Conservation (phyloP, 1,140 invertebrate genomes). For the Euwallacea similis region DNA sequence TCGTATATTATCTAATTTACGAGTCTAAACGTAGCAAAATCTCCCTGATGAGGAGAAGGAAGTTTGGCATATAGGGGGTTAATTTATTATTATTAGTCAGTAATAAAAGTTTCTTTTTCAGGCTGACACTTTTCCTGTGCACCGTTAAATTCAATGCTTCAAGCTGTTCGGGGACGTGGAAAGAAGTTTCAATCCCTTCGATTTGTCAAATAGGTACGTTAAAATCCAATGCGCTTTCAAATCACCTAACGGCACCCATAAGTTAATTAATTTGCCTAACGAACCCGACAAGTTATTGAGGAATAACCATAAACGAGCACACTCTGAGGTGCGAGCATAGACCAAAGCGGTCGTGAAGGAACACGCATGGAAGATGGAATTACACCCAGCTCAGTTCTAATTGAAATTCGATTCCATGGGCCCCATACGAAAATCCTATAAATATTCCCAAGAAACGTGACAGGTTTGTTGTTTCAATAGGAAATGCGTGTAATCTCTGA, state of each 20-base stretch:
- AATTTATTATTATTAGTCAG: not conserved
- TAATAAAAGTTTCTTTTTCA: constrained; percentile 45
- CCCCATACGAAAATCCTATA: constrained; percentile 27
- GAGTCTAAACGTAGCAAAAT: not conserved
- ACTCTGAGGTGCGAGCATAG: no score
- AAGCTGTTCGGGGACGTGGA: constrained; percentile 57
- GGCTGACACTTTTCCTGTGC: constrained; percentile 45
- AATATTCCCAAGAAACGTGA: constrained; percentile 33
- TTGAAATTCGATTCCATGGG: constrained; percentile 21
- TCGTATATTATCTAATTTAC: constrained; percentile 14
- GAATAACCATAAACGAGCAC: no score
- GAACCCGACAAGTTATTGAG: no score
- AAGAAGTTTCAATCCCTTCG: constrained; percentile 54
- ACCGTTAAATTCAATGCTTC: constrained; percentile 52
- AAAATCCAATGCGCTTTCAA: not conserved
- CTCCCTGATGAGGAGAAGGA: no score
- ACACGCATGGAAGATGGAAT: constrained; percentile 9
- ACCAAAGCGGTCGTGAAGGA: no score
- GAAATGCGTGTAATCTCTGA: constrained; percentile 36
- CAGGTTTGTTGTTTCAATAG: constrained; percentile 38
- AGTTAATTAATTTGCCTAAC: no score
- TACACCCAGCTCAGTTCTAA: constrained; percentile 26
- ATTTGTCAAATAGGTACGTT: constrained; percentile 54
- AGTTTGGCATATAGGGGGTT: no score
- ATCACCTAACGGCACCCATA: no score